These are phyloP conservation scores for Gibbula magus DNA, from an alignment of 2,888 invertebrate genomes.

Conservation along the genomic window DNA sequence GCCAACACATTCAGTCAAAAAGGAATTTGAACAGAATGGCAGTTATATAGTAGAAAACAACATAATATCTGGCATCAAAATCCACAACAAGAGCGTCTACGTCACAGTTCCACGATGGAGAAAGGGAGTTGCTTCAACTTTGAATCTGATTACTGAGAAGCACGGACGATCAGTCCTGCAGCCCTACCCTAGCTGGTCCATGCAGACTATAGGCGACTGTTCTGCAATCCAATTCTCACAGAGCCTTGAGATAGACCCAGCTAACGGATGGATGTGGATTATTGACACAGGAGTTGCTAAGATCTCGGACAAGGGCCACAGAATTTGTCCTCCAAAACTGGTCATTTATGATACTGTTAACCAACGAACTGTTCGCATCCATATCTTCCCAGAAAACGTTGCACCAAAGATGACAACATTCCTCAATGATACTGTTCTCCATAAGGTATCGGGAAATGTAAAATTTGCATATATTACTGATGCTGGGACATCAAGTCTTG, in stretches of 20 bases:
- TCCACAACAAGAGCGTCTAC: conserved; percentile 53
- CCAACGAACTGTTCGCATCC: conserved; percentile 43
- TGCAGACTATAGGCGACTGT: conserved; percentile 61
- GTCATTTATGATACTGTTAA: conserved; percentile 56
- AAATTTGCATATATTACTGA: conserved; percentile 57
- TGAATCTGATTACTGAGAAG: conserved; percentile 41
- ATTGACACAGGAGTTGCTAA: conserved; percentile 55
- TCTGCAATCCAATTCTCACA: conserved; percentile 60
- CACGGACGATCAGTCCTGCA: conserved; percentile 41
- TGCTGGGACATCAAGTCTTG: conserved; percentile 49
- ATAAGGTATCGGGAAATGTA: conserved; percentile 47
- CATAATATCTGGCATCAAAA: conserved; percentile 54
- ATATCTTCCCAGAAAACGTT: conserved; percentile 52
- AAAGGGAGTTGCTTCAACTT: conserved; percentile 51
- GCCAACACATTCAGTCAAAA: conserved; percentile 39
- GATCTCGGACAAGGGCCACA: conserved; percentile 17
- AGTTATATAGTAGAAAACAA: conserved; percentile 50
- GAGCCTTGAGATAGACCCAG: conserved; percentile 65
- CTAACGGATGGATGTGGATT: conserved; percentile 61
- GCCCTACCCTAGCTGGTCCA: conserved; percentile 59
- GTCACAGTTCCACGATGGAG: conserved; percentile 61
- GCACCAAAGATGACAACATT: conserved; percentile 53
- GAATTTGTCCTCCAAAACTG: conserved; percentile 62
- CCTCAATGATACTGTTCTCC: conserved; percentile 60
- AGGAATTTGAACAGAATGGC: conserved; percentile 31